phyloP scores from a whole-genome alignment of 1,140 invertebrate genomes.

The Nasonia giraulti region DNA sequence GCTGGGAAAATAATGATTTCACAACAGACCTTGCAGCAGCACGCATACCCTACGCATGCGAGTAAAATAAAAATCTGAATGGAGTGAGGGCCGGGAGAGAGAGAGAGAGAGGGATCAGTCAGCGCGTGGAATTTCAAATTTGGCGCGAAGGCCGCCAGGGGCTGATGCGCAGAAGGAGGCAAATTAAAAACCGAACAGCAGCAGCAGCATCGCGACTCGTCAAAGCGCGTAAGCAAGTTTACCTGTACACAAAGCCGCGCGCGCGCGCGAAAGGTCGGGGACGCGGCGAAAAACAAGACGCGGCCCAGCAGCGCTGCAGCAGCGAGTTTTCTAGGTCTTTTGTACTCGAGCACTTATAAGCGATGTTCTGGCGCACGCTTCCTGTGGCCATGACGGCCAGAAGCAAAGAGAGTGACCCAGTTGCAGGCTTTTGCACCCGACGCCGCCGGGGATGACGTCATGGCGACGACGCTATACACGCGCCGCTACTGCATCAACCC shows the following conservation, averaged over 20 bases:
- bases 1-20: neutral
- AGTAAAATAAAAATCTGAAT: conserved; percentile 5
- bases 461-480: neutral
- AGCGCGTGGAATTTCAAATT: neutral
- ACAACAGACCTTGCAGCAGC: neutral
- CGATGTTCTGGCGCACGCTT: conserved; percentile 40
- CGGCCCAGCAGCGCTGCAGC: neutral
- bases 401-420: conserved; percentile 53
- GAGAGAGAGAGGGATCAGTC: neutral
- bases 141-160: neutral
- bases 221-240: neutral
- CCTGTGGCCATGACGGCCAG: conserved; percentile 61
- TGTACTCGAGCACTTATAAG: conserved; percentile 5
- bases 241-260: neutral
- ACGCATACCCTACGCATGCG: neutral
- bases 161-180: too few relatives aligned
- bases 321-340: conserved; percentile 23
- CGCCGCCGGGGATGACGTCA: conserved; percentile 55
- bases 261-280: neutral
- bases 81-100: neutral
- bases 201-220: neutral
- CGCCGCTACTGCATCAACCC: conserved; percentile 45
- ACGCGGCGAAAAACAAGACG: neutral
- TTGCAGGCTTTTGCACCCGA: conserved; percentile 14
- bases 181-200: neutral